Evolutionary conservation across 1,140 invertebrate species (phyloP), one percentile per base, ranked within the genome.

Genomic region (Chrysomallon squamiferum): DNA sequence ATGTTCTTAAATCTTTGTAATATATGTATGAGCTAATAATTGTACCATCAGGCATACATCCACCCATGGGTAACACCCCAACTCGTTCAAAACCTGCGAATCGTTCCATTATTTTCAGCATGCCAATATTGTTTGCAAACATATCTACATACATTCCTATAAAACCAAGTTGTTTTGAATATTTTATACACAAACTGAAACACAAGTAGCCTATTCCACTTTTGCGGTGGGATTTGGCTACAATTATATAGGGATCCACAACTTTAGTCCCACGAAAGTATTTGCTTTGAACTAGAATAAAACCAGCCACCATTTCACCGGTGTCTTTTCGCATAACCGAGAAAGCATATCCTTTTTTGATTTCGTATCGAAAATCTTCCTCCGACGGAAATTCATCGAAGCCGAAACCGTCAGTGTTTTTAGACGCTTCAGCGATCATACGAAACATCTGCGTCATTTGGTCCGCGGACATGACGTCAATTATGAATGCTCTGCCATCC

Each of bases 311-410:
- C 52, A 73, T 59, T 45, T 74, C 71, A 13, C 64, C 64, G 43
- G 25, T 66, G 47, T 73, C 75, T 45, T 70, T 67, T 5, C 49
- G 60, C 4, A 60, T 65, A 15, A 78, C 68, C 22, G 62, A 66
- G 63, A 76, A 76, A 29, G 63, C 65, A 47, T 71, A 50, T 22
- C 74, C 73, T 29, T 65, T 70, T 25, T 69, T 50, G 5, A 78
- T 66, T 25, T 78, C 76, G 3, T 66, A 25, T 30, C 68, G 69
- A 67, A 78, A 78, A 32, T 68, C 61, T 22, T 71, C 66, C 38
- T 76, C 74, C 9, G 62, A 69, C 0, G 66, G 63, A 41, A 71
- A 78, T 59, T 78, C 76, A 59, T 78, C 74, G 4, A 73, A 67
- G 3, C 74, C 72, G 62, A 65, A 78, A 0, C 76, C 76, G 57